These are phyloP conservation scores for Axinella damicornis DNA, from an alignment of 37 sponge, comb jelly and placozoan species.

Conservation along the genomic window DNA sequence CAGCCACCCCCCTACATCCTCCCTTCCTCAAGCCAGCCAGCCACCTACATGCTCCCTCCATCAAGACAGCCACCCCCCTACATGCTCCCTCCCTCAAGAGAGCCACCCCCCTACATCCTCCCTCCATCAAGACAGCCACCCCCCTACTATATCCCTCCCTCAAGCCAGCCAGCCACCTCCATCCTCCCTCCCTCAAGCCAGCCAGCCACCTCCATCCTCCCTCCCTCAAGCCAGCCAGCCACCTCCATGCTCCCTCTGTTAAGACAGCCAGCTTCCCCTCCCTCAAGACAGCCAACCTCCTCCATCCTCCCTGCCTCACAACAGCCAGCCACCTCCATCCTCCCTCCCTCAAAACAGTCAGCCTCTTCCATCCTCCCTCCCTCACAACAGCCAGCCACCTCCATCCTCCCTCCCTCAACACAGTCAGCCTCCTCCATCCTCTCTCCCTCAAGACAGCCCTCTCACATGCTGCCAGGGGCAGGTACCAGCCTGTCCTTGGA, in stretches of 20 bases:
- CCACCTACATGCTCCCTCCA: no score
- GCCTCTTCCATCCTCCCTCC: not conserved
- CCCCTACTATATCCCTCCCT: no score
- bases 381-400: not conserved
- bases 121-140: no score
- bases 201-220: not conserved
- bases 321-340: not conserved
- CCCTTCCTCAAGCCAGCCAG: not conserved
- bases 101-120: no score
- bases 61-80: not conserved
- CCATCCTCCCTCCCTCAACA: no score
- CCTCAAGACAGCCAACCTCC: not conserved
- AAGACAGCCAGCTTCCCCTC: no score
- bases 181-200: not conserved
- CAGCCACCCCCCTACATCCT: not conserved
- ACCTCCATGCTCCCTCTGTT: not conserved
- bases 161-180: not conserved
- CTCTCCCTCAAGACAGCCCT: not conserved
- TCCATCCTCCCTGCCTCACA: not conserved
- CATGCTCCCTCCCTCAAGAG: not conserved
- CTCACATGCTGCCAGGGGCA: no score
- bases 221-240: not conserved
- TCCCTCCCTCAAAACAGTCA: no score
- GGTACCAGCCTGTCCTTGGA: not conserved
- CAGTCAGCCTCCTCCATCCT: not conserved